Evolutionary conservation across 2,113 vertebrate species (phyloP).

Genomic region (Bubo bubo): DNA sequence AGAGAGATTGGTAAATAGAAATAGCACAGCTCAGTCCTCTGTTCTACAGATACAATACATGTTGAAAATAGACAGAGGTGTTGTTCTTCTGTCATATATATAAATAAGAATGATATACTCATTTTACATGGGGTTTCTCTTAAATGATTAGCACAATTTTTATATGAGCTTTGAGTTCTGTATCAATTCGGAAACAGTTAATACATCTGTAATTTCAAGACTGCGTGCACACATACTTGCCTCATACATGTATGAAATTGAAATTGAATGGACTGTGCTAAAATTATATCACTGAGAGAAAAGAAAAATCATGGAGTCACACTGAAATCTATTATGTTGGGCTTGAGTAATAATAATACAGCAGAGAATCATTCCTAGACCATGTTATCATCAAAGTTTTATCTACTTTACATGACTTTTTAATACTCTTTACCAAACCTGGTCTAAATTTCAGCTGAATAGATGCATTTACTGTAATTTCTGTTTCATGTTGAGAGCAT

Average conservation of each 20-base stretch:
- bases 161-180: background rate
- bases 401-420: background rate
- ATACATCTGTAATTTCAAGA: background rate
- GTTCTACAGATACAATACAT: background rate
- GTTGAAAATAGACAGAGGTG: background rate
- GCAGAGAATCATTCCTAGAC: background rate
- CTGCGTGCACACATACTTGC: background rate
- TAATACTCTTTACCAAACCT: background rate
- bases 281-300: background rate
- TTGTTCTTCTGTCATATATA: background rate
- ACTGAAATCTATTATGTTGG: background rate
- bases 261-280: background rate
- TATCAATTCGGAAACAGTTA: background rate
- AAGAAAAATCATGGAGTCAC: background rate
- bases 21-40: background rate
- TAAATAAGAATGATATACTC: background rate
- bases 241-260: background rate
- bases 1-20: background rate
- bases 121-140: background rate
- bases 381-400: background rate
- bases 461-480: background rate
- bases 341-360: background rate
- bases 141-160: background rate
- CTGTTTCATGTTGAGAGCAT: background rate
- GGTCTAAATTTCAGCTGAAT: background rate